Conservation (phyloP, 1,140 invertebrate genomes). For the Orussus abietinus region DNA sequence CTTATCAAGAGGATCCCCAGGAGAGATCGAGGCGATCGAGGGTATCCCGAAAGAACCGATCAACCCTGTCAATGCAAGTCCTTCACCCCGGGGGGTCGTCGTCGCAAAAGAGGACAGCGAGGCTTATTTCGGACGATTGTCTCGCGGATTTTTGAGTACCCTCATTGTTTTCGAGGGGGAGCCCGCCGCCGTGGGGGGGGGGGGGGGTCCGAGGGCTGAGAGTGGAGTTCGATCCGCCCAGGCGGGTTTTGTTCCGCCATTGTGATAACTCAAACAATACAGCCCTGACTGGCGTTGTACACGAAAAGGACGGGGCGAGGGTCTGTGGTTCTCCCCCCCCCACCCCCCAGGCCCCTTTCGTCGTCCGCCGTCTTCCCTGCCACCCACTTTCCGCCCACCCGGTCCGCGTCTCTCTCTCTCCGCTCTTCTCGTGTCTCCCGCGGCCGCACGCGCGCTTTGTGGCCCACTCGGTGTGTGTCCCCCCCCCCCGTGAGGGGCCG, state of each 20-base stretch:
- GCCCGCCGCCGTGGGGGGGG: conserved; percentile 7
- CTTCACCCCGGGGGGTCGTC: too few relatives aligned
- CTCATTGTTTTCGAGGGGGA: too few relatives aligned
- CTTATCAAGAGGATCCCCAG: too few relatives aligned
- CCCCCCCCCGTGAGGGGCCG: background rate
- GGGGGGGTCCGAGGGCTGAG: conserved; percentile 20
- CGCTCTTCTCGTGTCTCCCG: background rate
- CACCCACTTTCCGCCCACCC: conserved; percentile 6
- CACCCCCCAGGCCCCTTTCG: too few relatives aligned
- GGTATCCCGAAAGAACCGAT: too few relatives aligned
- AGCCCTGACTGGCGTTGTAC: conserved; percentile 21
- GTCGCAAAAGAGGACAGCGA: too few relatives aligned
- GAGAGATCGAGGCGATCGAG: too few relatives aligned
- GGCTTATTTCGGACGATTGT: too few relatives aligned
- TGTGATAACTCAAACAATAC: conserved; percentile 49
- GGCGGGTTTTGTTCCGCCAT: conserved; percentile 42
- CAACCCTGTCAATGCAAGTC: too few relatives aligned
- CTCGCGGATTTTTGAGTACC: too few relatives aligned
- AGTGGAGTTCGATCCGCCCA: conserved; percentile 41
- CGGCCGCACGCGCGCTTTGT: background rate
- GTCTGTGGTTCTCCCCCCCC: conserved; percentile 9
- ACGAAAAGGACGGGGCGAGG: conserved; percentile 18
- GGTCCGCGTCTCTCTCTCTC: background rate
- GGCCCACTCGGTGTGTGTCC: background rate
- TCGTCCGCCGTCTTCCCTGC: conserved; percentile 13